Conservation (phyloP, 2,888 invertebrate genomes). For the Zaprionus obscuricornis region DNA sequence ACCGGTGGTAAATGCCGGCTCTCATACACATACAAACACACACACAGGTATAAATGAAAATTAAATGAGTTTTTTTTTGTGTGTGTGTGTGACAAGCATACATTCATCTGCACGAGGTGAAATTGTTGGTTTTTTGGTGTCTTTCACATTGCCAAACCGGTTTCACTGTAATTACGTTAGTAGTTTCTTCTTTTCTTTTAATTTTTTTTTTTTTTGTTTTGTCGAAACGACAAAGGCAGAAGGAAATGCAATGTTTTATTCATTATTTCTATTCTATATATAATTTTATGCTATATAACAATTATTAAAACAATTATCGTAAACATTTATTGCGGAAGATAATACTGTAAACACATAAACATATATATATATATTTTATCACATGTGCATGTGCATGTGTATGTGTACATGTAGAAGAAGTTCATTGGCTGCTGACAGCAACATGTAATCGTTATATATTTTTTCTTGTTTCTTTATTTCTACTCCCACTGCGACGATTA, state of each 20-base stretch:
- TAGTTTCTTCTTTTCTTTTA: slow-evolving; percentile 26
- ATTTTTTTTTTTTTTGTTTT: slow-evolving; percentile 14
- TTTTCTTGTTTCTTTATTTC: slow-evolving; percentile 21
- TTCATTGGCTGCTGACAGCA: slow-evolving; percentile 31
- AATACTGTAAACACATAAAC: too few relatives aligned
- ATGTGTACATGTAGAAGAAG: slow-evolving; percentile 7
- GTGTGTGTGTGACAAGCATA: not conserved
- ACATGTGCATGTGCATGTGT: slow-evolving; percentile 9
- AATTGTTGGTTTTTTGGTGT: slow-evolving; percentile 13
- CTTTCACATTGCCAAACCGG: slow-evolving; percentile 43
- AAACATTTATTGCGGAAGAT: too few relatives aligned
- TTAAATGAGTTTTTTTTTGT: too few relatives aligned
- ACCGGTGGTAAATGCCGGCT: slow-evolving; percentile 57
- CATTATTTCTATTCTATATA: slow-evolving; percentile 1
- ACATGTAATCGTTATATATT: slow-evolving; percentile 33
- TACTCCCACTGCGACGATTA: too few relatives aligned
- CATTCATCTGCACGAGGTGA: slow-evolving; percentile 28
- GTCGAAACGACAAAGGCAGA: too few relatives aligned
- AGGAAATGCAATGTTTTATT: slow-evolving; percentile 25
- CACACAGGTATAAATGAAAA: not conserved
- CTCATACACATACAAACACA: slow-evolving; percentile 9
- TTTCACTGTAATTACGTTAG: slow-evolving; percentile 45
- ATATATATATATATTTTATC: not conserved
- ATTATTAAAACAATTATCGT: too few relatives aligned
- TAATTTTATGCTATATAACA: too few relatives aligned